These are phyloP conservation scores for Symphodus melops DNA, from an alignment of 2,113 vertebrate species.

Conservation along the genomic window DNA sequence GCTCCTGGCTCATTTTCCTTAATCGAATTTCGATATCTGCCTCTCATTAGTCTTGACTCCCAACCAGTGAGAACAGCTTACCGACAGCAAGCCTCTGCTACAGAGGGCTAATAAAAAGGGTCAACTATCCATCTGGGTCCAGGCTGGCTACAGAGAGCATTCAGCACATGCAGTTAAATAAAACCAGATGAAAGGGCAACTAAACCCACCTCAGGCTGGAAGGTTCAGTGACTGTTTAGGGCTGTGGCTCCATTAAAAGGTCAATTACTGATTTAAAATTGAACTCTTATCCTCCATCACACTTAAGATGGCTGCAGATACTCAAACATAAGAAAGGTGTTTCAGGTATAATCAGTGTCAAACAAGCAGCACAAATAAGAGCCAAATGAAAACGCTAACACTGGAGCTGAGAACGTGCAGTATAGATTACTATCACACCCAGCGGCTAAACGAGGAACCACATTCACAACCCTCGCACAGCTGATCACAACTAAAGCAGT, in stretches of 20 bases:
- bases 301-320: slow-evolving; percentile 17
- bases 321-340: slow-evolving; percentile 2
- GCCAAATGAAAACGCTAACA: background rate
- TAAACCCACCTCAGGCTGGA: background rate
- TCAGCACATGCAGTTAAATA: slow-evolving; percentile 26
- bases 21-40: slow-evolving; percentile 90
- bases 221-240: slow-evolving; percentile 5
- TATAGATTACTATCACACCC: background rate
- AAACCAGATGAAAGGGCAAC: slow-evolving; percentile 45
- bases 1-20: slow-evolving; percentile 85
- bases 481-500: too few relatives aligned
- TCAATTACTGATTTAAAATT: slow-evolving; percentile 30
- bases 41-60: slow-evolving; percentile 82
- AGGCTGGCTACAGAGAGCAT: slow-evolving; percentile 46
- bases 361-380: background rate
- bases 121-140: slow-evolving; percentile 54
- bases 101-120: slow-evolving; percentile 74
- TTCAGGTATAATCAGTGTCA: background rate
- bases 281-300: slow-evolving; percentile 3
- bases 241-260: slow-evolving; percentile 34
- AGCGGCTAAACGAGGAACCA: background rate
- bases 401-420: background rate
- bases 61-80: slow-evolving; percentile 71
- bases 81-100: slow-evolving; percentile 70
- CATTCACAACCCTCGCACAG: background rate